Evolutionary conservation across 1,140 invertebrate genomes (phyloP).

Genomic region (Cyclina sinensis): DNA sequence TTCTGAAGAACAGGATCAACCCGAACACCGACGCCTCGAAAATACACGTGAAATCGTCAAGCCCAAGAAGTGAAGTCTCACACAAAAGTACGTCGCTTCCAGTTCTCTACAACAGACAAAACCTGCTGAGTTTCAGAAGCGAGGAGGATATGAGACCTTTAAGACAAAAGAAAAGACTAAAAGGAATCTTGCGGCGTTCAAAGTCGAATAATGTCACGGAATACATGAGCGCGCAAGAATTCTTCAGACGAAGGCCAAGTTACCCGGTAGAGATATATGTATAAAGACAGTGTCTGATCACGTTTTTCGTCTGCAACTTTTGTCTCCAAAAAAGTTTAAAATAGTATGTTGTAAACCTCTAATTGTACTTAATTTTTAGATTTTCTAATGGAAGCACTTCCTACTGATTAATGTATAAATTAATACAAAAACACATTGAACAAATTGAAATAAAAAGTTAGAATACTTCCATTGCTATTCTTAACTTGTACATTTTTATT

Average conservation of each 20-base stretch:
- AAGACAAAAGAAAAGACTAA: background rate
- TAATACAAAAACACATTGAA: too few species aligned
- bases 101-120: slow-evolving; percentile 29
- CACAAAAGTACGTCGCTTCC: background rate
- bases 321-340: too few species aligned
- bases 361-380: too few species aligned
- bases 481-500: too few species aligned
- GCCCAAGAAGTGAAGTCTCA: background rate
- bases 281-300: background rate
- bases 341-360: too few species aligned
- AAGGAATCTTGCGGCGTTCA: slow-evolving; percentile 27
- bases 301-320: too few species aligned
- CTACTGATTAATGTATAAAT: too few species aligned
- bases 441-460: too few species aligned
- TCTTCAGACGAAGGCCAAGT: slow-evolving; percentile 5
- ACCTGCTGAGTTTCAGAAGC: slow-evolving; percentile 32
- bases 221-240: slow-evolving; percentile 10
- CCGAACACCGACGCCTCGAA: slow-evolving; percentile 35
- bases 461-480: too few species aligned
- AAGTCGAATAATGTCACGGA: background rate
- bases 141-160: background rate
- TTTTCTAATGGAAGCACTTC: too few species aligned
- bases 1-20: slow-evolving; percentile 58
- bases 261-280: slow-evolving; percentile 27
- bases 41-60: background rate